Percentiles rank a stretch among this genome's conserved stretches.
These are phyloP conservation scores for Lampropteryx suffumata DNA, from an alignment of 2,888 invertebrate genomes.

Conservation along the genomic window DNA sequence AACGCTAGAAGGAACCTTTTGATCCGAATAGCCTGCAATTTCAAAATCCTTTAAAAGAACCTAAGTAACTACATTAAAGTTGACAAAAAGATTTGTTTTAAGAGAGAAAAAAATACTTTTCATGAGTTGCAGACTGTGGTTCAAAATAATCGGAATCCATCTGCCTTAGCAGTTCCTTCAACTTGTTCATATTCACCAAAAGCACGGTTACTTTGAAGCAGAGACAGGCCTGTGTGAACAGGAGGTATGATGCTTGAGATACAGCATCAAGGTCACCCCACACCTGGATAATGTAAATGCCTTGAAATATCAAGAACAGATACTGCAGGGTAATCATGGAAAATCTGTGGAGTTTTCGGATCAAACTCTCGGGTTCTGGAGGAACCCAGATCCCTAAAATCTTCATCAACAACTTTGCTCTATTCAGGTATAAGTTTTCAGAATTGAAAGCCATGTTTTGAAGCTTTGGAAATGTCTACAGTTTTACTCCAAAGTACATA, in stretches of 20 bases:
- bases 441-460: slow-evolving; percentile 31
- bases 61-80: neutral
- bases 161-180: slow-evolving; percentile 49
- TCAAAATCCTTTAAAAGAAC: slow-evolving; percentile 48
- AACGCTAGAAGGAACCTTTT: slow-evolving; percentile 62
- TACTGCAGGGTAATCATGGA: slow-evolving; percentile 64
- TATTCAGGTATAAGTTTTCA: slow-evolving; percentile 60
- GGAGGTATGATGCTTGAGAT: slow-evolving; percentile 64
- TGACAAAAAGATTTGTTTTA: neutral
- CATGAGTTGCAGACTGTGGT: slow-evolving; percentile 51
- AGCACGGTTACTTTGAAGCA: slow-evolving; percentile 70
- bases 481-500: neutral
- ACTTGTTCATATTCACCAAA: slow-evolving; percentile 51
- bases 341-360: slow-evolving; percentile 46
- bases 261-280: slow-evolving; percentile 72
- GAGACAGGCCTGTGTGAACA: slow-evolving; percentile 71
- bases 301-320: slow-evolving; percentile 65
- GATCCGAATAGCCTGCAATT: slow-evolving; percentile 58
- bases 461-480: neutral
- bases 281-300: slow-evolving; percentile 61
- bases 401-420: slow-evolving; percentile 68
- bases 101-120: slow-evolving; percentile 44
- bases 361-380: slow-evolving; percentile 39
- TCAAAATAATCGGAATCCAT: slow-evolving; percentile 62
- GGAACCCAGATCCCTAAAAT: slow-evolving; percentile 70